phyloP scores from a whole-genome alignment of 2,113 vertebrate species.

The Columba livia region DNA sequence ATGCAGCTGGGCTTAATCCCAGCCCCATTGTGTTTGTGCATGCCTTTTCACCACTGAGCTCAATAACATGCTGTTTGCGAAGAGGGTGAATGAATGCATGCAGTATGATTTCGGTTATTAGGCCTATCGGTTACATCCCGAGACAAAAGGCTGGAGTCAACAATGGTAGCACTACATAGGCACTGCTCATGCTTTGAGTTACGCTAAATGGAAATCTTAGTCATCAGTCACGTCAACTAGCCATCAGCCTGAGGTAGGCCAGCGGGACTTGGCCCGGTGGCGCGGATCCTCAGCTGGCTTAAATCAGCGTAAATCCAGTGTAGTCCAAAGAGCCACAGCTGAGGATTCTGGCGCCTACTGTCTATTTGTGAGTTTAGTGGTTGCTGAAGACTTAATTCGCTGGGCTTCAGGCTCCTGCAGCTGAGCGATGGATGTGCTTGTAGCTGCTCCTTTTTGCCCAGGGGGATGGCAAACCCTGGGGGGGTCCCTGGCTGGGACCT shows the following conservation, averaged over 20 bases:
- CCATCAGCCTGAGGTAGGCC: conserved; percentile 55
- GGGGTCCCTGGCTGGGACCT: background rate
- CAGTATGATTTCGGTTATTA: conserved; percentile 48
- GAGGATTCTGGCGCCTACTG: conserved; percentile 63
- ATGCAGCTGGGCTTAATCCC: conserved; percentile 70
- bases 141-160: conserved; percentile 65
- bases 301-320: conserved; percentile 48
- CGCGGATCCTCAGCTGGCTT: conserved; percentile 32
- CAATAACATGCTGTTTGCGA: conserved; percentile 62
- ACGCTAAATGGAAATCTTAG: conserved; percentile 48
- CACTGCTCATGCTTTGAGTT: conserved; percentile 45
- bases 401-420: background rate
- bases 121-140: conserved; percentile 45
- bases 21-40: conserved; percentile 71
- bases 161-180: conserved; percentile 50
- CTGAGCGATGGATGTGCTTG: background rate
- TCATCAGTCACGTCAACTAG: conserved; percentile 52
- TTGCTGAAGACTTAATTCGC: conserved; percentile 35
- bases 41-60: conserved; percentile 67
- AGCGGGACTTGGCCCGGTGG: conserved; percentile 21
- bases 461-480: background rate
- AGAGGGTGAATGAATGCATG: conserved; percentile 65
- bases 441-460: background rate
- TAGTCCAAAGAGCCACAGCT: conserved; percentile 56
- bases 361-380: conserved; percentile 58